Evolutionary conservation across 2,797 vertebrate genomes (phyloP), one percentile per base, ranked within the genome.

Genomic region (Xiphorhynchus erythropygius): DNA sequence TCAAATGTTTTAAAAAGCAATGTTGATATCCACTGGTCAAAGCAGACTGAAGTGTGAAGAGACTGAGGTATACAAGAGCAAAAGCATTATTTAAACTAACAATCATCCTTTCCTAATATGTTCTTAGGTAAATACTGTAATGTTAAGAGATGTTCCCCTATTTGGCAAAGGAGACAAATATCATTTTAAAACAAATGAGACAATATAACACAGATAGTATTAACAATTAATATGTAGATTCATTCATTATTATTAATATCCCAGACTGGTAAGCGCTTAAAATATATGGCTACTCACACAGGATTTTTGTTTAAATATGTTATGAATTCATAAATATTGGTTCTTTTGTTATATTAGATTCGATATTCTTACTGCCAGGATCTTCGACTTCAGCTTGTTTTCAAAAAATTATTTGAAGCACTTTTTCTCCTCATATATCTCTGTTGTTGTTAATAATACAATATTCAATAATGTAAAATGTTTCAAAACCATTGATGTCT

Each of bases 21-120:
- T 65, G 46, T n/a, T 70, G 27, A 50, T 56, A 73, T n/a, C 8
- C 3, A 14, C 11, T 77, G 81, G 91, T 88, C 64, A 95, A 95
- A 91, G 81, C 22, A 76, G 47, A 59, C 15, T n/a, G 44, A 70
- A 44, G 7, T 39, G 39, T 47, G n/a, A 87, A 84, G 50, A 59
- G 18, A 50, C 19, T 82, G 39, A 86, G 32, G 19, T 63, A 89
- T 59, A 74, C 2, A 7, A 59, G 63, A 69, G 46, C 41, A 82
- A 92, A 87, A 70, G 4, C 15, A 68, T 80, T 92, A 37, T 63
- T 89, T 94, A 87, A 94, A 60, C 46, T 84, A 90, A 49, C 44
- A 35, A 46, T 53, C n/a, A 35, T 64, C 27, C 7, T 74, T 75
- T 85, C 37, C 46, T 83, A 70, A 64, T 79, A 87, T 18, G 14